Percentiles rank a stretch among this genome's conserved stretches.
phyloP scores from a whole-genome alignment of 2,797 vertebrate species.

The Hephaestus fuliginosus region DNA sequence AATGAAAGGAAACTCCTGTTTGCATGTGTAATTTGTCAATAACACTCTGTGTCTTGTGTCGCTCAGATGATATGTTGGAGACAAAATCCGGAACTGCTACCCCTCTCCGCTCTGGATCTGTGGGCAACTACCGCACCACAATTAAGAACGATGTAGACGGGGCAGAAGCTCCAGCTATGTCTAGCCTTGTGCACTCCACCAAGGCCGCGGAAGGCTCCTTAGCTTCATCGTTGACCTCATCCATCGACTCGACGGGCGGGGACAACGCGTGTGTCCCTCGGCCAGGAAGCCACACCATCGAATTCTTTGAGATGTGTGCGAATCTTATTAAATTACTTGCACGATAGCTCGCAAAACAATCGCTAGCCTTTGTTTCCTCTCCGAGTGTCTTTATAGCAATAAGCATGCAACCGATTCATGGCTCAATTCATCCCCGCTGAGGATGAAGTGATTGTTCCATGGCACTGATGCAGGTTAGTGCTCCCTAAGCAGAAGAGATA shows the following conservation, averaged over 20 bases:
- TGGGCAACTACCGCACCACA: conserved; percentile 91
- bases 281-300: conserved; percentile 98
- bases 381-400: conserved; percentile 96
- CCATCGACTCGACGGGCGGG: conserved; percentile 90
- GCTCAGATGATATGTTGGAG: conserved; percentile 94
- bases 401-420: conserved; percentile 94
- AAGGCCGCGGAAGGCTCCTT: conserved; percentile 91
- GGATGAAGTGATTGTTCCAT: conserved; percentile 88
- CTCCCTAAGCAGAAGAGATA: conserved; percentile 62
- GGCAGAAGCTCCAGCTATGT: conserved; percentile 72
- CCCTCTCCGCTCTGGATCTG: conserved; percentile 93
- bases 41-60: conserved; percentile 35
- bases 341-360: conserved; percentile 90
- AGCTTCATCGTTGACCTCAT: conserved; percentile 94
- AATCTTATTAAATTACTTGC: conserved; percentile 99
- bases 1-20: background rate
- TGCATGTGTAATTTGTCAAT: conserved; percentile 13
- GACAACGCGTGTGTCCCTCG: conserved; percentile 83
- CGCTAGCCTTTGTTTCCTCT: conserved; percentile 87
- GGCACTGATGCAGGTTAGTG: conserved; percentile 85
- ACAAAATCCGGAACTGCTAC: conserved; percentile 94
- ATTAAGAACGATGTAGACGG: conserved; percentile 92
- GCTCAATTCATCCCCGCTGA: conserved; percentile 89
- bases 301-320: conserved; percentile 99
- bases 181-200: conserved; percentile 75